Evolutionary conservation across 2,797 vertebrate genomes (phyloP).

Genomic region (Ibycter americanus): DNA sequence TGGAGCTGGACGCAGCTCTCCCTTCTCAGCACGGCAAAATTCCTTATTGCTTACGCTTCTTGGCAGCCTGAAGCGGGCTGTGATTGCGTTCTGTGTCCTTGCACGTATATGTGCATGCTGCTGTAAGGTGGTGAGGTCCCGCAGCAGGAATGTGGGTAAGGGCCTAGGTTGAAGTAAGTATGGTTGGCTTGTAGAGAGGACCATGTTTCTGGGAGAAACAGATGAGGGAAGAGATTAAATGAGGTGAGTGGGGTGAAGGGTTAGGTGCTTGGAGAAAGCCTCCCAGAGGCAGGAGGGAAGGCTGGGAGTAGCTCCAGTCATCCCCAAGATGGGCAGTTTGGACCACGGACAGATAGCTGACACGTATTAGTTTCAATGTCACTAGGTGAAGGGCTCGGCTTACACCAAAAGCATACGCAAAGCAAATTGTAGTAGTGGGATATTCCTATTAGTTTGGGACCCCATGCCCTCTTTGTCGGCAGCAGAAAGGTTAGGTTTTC

Average conservation of each 20-base stretch:
- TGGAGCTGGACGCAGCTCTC: neutral
- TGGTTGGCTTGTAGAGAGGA: neutral
- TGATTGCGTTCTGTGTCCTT: rapidly evolving
- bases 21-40: neutral
- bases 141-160: rapidly evolving
- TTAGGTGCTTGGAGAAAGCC: neutral
- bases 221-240: neutral
- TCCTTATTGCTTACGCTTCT: rapidly evolving
- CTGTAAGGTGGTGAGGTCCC: neutral
- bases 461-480: neutral
- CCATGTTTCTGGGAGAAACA: neutral
- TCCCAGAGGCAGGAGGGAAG: neutral
- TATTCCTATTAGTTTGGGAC: neutral
- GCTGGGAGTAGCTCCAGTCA: neutral
- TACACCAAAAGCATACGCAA: neutral
- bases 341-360: neutral
- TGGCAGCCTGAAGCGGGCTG: neutral
- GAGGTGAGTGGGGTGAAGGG: neutral
- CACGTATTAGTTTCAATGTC: constrained; percentile 12
- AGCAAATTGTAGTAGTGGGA: neutral
- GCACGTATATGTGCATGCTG: rapidly evolving
- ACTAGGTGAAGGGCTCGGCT: constrained; percentile 22
- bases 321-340: neutral
- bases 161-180: rapidly evolving
- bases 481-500: neutral